A percentile compares a stretch with the other conserved stretches of the same genome.
phyloP scores from a whole-genome alignment of 2,888 invertebrate genomes.

The Perizoma flavofasciatum region DNA sequence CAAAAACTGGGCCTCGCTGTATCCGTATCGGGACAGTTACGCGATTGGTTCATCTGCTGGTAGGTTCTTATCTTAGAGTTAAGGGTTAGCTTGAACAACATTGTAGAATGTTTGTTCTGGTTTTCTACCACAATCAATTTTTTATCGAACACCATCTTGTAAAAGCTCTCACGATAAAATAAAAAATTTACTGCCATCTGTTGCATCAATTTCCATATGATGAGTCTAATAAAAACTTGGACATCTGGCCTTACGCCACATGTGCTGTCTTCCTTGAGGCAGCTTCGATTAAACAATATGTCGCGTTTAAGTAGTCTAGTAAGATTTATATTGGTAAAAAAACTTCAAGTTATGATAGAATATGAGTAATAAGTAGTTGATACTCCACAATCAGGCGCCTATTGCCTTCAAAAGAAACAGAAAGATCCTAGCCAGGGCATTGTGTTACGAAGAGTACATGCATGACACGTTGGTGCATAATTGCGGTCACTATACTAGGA shows the following conservation, averaged over 20 bases:
- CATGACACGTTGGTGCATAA: neutral
- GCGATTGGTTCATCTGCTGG: too few species aligned
- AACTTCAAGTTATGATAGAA: too few species aligned
- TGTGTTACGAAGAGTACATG: too few species aligned
- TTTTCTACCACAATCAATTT: neutral
- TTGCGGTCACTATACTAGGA: slow-evolving; percentile 14
- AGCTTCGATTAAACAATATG: slow-evolving; percentile 19
- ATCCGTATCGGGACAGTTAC: too few species aligned
- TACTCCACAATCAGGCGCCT: too few species aligned
- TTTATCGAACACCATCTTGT: neutral
- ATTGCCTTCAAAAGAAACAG: too few species aligned
- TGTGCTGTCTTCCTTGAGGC: slow-evolving; percentile 30
- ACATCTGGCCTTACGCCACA: slow-evolving; percentile 34
- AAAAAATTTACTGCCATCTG: slow-evolving; percentile 22
- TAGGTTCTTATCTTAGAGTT: too few species aligned
- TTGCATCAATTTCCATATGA: slow-evolving; percentile 2
- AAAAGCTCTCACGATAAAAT: slow-evolving; percentile 28
- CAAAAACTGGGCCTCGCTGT: too few species aligned
- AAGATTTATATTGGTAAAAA: too few species aligned
- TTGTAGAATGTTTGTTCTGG: neutral
- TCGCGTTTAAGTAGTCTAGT: neutral
- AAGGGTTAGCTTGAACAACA: too few species aligned
- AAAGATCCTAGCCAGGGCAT: too few species aligned
- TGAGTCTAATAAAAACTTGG: slow-evolving; percentile 20
- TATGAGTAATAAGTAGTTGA: too few species aligned